Conservation (phyloP, 2,888 invertebrate species). For the Drosophila quinaria region DNA sequence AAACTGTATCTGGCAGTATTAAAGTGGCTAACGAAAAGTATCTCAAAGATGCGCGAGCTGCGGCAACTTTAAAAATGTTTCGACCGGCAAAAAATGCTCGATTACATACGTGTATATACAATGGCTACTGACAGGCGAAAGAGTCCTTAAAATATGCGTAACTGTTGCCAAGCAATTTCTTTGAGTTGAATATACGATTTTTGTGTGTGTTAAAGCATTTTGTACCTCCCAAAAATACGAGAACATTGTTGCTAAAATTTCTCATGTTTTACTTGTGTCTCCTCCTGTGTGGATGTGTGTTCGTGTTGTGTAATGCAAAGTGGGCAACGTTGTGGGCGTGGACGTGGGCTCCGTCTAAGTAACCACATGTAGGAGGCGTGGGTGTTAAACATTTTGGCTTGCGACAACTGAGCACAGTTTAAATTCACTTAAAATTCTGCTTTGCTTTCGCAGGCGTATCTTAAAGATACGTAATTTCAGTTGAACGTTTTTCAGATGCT, state of each 20-base stretch:
- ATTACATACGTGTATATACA: slow-evolving; percentile 9
- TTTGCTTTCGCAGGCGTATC: slow-evolving; percentile 3
- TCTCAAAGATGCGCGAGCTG: slow-evolving; percentile 25
- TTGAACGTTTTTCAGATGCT: slow-evolving; percentile 11
- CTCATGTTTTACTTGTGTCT: slow-evolving; percentile 30
- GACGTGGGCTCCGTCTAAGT: slow-evolving; percentile 11
- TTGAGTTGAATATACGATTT: slow-evolving; percentile 35
- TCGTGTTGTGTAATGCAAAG: slow-evolving; percentile 37
- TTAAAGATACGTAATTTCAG: slow-evolving; percentile 37
- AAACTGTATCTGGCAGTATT: slow-evolving; percentile 14
- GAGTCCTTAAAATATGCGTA: slow-evolving; percentile 51
- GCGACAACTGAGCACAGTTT: slow-evolving; percentile 31
- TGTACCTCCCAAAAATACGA: slow-evolving; percentile 39
- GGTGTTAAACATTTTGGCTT: slow-evolving; percentile 9
- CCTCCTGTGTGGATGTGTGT: neutral
- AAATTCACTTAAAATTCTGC: slow-evolving; percentile 36
- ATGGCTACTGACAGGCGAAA: slow-evolving; percentile 16
- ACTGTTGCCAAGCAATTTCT: slow-evolving; percentile 59
- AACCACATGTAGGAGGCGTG: slow-evolving; percentile 37
- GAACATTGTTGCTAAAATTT: slow-evolving; percentile 60
- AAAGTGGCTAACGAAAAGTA: slow-evolving; percentile 26
- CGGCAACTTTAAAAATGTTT: slow-evolving; percentile 20
- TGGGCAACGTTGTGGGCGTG: slow-evolving; percentile 18
- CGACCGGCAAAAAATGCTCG: slow-evolving; percentile 12
- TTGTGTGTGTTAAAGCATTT: slow-evolving; percentile 37